Evolutionary conservation across 2,113 vertebrate species (phyloP), one percentile per base, ranked within the genome.

Genomic region (Hipposideros armiger): DNA sequence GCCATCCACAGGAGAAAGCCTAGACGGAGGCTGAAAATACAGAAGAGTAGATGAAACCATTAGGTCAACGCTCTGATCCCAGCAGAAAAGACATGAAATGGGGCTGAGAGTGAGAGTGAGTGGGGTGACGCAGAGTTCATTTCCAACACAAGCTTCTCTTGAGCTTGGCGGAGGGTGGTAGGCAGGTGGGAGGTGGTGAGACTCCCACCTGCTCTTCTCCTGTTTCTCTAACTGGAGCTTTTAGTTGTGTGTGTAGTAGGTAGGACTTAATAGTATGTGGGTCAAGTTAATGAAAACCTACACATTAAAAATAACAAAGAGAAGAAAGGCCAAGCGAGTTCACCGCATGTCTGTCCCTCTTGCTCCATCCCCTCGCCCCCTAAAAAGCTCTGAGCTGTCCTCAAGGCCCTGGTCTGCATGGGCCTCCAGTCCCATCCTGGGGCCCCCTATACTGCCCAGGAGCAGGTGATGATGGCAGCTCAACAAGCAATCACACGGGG

Each of bases 241-340:
- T 72, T 89, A 66, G 83, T 42, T 52, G 52, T 72, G 60, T n/a
- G 70, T 47, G 8, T 47, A 50, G 72, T 70, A 91, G 76, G 32
- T 16, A 82, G 45, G 26, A 52, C 54, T 58, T 67, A 40, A 81
- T 52, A 10, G 60, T 67, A 36, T 3, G 0, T 28, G 62, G 60
- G 74, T 88, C 73, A 32, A 52, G n/a, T 84, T 80, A 60, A 87
- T 95, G 73, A 92, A 92, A 87, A 32, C 56, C 74, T 78, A 24
- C 17, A 40, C 54, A 16, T 74, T 76, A 81, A 52, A 83, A 74
- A 45, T 83, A 74, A 76, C 40, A 72, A 72, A 60, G 45, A 47
- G 30, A 11, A 77, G 42, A 85, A 76, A 70, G 77, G 54, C 70
- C 50, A 83, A 66, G 52, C 3, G 54, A 47, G 9, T 40, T 36